Percentiles rank a stretch among this genome's conserved stretches.
Evolutionary conservation across 2,888 invertebrate species (phyloP).

Genomic region (Protula sp.): DNA sequence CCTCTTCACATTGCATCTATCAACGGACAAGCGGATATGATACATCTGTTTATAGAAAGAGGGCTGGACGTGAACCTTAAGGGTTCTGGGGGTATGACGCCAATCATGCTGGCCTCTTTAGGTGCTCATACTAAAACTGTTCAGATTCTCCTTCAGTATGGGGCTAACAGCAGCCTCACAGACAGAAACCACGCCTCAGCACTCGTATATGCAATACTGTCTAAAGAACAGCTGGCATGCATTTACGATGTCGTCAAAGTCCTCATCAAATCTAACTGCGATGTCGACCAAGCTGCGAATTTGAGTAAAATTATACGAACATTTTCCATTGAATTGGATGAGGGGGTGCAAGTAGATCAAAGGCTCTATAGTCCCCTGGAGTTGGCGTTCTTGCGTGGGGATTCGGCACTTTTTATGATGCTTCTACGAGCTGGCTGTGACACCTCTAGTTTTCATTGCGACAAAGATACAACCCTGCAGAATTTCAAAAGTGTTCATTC

Average conservation of each 20-base stretch:
- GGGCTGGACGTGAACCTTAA: constrained; percentile 16
- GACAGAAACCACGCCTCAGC: constrained; percentile 22
- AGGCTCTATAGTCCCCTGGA: constrained; percentile 17
- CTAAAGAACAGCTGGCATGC: constrained; percentile 4
- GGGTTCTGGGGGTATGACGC: constrained; percentile 18
- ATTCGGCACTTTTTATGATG: constrained; percentile 14
- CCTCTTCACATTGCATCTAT: constrained; percentile 40
- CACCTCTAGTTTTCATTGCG: neutral
- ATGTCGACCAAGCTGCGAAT: constrained; percentile 24
- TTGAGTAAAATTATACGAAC: neutral
- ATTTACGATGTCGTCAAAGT: constrained; percentile 28
- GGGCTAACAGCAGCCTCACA: constrained; percentile 14
- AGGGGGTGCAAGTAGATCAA: constrained; percentile 5
- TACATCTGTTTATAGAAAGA: constrained; percentile 29
- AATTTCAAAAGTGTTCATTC: neutral
- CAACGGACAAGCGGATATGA: constrained; percentile 31
- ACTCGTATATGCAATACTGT: constrained; percentile 20
- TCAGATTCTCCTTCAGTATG: constrained; percentile 10
- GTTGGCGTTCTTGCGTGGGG: constrained; percentile 13
- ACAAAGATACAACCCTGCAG: neutral
- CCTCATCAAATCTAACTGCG: constrained; percentile 36
- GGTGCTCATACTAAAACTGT: constrained; percentile 17
- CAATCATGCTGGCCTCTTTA: constrained; percentile 21
- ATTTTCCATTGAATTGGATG: neutral
- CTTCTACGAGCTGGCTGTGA: constrained; percentile 14